Evolutionary conservation across 53 echinoderm and acorn worm species (phyloP).

Genomic region (Paracentrotus lividus): DNA sequence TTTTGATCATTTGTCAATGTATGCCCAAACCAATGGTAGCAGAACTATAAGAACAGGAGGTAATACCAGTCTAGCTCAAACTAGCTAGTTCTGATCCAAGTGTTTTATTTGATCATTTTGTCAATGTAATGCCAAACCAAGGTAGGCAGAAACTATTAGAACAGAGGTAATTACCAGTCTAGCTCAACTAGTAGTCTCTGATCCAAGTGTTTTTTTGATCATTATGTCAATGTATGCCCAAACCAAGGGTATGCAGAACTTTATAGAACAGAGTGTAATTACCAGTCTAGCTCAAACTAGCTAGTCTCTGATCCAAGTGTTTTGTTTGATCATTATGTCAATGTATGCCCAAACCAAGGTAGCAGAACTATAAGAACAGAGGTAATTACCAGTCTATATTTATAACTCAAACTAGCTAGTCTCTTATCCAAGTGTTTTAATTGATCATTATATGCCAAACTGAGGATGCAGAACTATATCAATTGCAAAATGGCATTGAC

Average conservation of each 20-base stretch:
- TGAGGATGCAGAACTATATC: no score
- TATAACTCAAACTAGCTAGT: no score
- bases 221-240: slow-evolving; percentile 92
- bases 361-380: slow-evolving; percentile 97
- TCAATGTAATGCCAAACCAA: slow-evolving; percentile 92
- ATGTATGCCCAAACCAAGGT: slow-evolving; percentile 93
- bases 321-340: slow-evolving; percentile 93
- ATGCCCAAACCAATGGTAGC: no score
- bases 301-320: slow-evolving; percentile 84
- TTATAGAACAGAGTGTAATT: slow-evolving; percentile 95
- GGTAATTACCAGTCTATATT: no score
- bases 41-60: no score
- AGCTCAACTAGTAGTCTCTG: slow-evolving; percentile 75
- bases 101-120: slow-evolving; percentile 91
- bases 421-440: slow-evolving; percentile 82
- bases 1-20: no score
- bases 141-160: slow-evolving; percentile 93
- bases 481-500: no score
- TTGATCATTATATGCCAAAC: no score
- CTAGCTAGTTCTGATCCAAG: no score
- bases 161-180: slow-evolving; percentile 75
- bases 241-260: slow-evolving; percentile 93
- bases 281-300: no score
- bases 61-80: no score
- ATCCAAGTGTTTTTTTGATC: slow-evolving; percentile 87